Evolutionary conservation across 2,797 vertebrate species (phyloP), one percentile per base, ranked within the genome.

Genomic region (Clarias laeviceps): DNA sequence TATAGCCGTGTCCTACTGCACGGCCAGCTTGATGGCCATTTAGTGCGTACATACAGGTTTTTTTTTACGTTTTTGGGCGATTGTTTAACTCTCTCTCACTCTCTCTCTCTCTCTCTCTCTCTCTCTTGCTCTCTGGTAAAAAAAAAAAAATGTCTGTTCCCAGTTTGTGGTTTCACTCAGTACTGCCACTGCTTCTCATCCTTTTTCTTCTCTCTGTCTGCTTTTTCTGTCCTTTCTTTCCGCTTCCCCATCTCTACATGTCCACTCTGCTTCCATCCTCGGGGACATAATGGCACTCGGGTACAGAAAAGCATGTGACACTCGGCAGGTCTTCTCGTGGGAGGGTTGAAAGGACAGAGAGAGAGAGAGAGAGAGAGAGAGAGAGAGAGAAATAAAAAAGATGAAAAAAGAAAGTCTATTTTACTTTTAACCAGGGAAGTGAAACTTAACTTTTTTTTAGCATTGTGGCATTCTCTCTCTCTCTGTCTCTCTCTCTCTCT

Each of bases 131-230:
- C 15, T 17, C 20, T 79, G 24, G 80, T 84, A 18, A 57, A 34
- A 45, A 45, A 45, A 45, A 45, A 45, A 45, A 57, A 77, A 57
- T 76, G 18, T 54, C 29, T 77, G 27, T 61, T 77, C 56, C 54
- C 18, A 32, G 74, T 77, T 84, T 56, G 72, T 57, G 77, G 85
- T 61, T 85, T 90, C 86, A 84, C 68, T 87, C 83, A 85, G 84
- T 68, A 70, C 86, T 90, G 87, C 88, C 88, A 90, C 82, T 86
- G 27, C 79, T 85, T 72, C 85, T 85, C 79, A 85, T 85, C 84
- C 65, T 20, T 80, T 27, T 17, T 57, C 70, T 37, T n/a, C 69
- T 57, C 37, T 68, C n/a, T 62, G 59, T 79, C 45, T 82, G 22
- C 50, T 29, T 54, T 37, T 15, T 57, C 61, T 29, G 1, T 27